These are phyloP conservation scores for Dasypus novemcinctus DNA, from an alignment of 2,113 vertebrate species.

Conservation along the genomic window DNA sequence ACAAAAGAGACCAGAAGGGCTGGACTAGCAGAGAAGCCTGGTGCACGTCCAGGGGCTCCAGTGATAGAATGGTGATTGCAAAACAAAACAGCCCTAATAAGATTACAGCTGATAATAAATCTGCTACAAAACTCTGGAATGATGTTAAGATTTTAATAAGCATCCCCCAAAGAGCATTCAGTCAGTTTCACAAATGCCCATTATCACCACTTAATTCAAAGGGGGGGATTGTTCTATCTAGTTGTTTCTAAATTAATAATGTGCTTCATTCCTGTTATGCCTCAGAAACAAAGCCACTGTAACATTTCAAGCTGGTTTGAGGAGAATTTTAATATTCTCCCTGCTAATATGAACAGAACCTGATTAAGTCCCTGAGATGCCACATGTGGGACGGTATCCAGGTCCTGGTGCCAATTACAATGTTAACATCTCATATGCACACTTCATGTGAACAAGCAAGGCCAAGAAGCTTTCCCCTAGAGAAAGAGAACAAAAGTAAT, in stretches of 20 bases:
- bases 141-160: constrained; percentile 73
- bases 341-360: constrained; percentile 76
- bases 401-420: constrained; percentile 52
- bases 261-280: constrained; percentile 64
- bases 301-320: constrained; percentile 76
- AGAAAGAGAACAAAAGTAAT: not conserved
- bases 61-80: constrained; percentile 33
- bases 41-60: not conserved
- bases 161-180: constrained; percentile 70
- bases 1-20: constrained; percentile 42
- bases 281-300: constrained; percentile 67
- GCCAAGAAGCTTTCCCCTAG: not conserved
- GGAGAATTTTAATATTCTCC: constrained; percentile 79
- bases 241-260: constrained; percentile 82
- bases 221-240: constrained; percentile 50
- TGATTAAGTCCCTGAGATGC: constrained; percentile 68
- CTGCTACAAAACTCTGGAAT: constrained; percentile 71
- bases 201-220: constrained; percentile 75
- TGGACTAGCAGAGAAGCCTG: not conserved
- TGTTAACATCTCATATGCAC: constrained; percentile 49
- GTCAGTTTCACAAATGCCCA: constrained; percentile 73
- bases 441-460: constrained; percentile 11
- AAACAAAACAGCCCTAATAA: constrained; percentile 70
- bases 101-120: constrained; percentile 71
- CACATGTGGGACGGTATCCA: constrained; percentile 61